Percentiles rank a stretch among this genome's conserved stretches.
phyloP scores from a whole-genome alignment of 2,888 invertebrate genomes.

The Bibio marci region DNA sequence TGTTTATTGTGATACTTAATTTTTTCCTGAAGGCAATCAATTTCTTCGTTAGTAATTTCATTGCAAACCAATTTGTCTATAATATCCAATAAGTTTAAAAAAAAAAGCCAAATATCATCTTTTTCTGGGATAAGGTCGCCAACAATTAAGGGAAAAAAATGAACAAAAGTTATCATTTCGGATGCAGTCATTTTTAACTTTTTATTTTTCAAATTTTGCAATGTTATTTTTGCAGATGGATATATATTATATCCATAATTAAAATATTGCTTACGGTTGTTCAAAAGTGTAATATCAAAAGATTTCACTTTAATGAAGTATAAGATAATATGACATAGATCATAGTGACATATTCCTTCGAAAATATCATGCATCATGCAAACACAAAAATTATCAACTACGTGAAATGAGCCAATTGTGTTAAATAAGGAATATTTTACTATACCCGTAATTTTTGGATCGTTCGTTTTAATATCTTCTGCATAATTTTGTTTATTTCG shows the following conservation, averaged over 20 bases:
- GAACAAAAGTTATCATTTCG: constrained; percentile 3
- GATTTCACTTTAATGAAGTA: constrained; percentile 4
- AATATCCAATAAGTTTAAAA: constrained; percentile 1
- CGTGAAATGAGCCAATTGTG: constrained; percentile 5
- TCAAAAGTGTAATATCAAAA: constrained; percentile 4
- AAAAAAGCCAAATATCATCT: constrained; percentile 4
- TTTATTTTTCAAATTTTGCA: not conserved
- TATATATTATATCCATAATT: constrained; percentile 3
- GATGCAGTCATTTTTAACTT: constrained; percentile 4
- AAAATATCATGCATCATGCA: constrained; percentile 8
- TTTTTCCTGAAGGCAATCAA: not conserved
- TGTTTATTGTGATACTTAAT: constrained; percentile 3
- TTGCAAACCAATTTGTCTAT: not conserved
- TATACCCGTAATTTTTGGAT: constrained; percentile 4
- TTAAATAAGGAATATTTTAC: constrained; percentile 5
- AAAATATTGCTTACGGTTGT: constrained; percentile 5
- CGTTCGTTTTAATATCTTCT: constrained; percentile 1
- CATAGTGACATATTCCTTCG: constrained; percentile 7
- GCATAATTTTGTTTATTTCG: not conserved
- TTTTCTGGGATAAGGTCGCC: constrained; percentile 2
- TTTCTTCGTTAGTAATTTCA: not conserved
- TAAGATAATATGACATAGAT: constrained; percentile 4
- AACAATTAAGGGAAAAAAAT: constrained; percentile 2
- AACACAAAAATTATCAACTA: constrained; percentile 3
- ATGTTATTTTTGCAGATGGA: constrained; percentile 1